Evolutionary conservation across 2,888 invertebrate genomes (phyloP), one percentile per base, ranked within the genome.

Genomic region (Eumerus sabulonum): DNA sequence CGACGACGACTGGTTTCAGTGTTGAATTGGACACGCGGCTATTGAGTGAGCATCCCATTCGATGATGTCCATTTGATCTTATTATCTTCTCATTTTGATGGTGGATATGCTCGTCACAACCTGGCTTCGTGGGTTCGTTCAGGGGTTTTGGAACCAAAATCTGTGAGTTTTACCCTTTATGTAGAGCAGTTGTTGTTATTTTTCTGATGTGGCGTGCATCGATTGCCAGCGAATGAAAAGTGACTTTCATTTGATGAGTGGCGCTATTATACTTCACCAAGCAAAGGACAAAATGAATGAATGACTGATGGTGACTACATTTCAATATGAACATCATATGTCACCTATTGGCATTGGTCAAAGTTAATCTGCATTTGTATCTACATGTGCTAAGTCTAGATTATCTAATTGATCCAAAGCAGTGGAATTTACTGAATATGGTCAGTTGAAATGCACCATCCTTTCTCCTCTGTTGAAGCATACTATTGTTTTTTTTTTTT

Each of bases 311-410:
- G 73, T 73, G 14, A 73, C 68, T 74, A 68, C 68, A 74, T 48
- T 27, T 79, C 63, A 50, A 47, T 77, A 59, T 73, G 51, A 63
- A 51, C 63, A 54, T 35, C 51, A 66, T 56, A 70, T 81, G 64
- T 66, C 74, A 74, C 70, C 74, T 70, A 74, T 70, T 64, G 54
- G 64, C 27, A 64, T 74, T 74, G 74, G 74, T 70, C 64, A 74
- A 68, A 74, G 74, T 74, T 74, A 81, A 38, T 68, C 45, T 40
- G 11, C 42, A 42, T 57, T 76, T 27, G 66, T 76, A 40, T n/a
- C n/a, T 67, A 42, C 59, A 18, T 38, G 14, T 42, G 19, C 18
- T 36, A 47, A 40, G 18, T 14, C 2, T 4, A 7, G 27, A 4
- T 2, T 27, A 27, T 27, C 27, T 27, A 27, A 27, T 27, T 7